A percentile compares a stretch with the other conserved stretches of the same genome.
Evolutionary conservation across 1,140 invertebrate species (phyloP).

Genomic region (Lamellibrachia luymesi): DNA sequence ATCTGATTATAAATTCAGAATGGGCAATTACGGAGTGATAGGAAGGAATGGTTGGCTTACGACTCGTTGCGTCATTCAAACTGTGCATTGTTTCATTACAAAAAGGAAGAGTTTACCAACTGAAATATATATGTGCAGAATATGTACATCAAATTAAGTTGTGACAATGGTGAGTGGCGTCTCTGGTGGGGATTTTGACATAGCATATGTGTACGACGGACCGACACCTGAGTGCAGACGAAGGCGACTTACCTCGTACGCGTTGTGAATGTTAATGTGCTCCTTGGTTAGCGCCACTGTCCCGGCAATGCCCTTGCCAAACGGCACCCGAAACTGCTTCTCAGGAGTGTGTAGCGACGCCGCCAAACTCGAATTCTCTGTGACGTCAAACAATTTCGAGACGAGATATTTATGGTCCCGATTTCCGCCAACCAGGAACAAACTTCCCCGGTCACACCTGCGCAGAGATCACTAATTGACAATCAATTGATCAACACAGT

Average conservation of each 20-base stretch:
- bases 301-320: constrained; percentile 87
- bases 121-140: no score
- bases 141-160: no score
- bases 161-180: no score
- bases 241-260: constrained; percentile 69
- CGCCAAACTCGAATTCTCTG: constrained; percentile 78
- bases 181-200: no score
- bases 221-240: not conserved
- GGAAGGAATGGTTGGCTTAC: no score
- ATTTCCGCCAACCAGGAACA: constrained; percentile 82
- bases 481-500: not conserved
- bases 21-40: no score
- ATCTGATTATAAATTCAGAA: no score
- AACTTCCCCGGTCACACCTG: constrained; percentile 79
- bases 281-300: constrained; percentile 83
- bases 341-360: constrained; percentile 76
- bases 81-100: no score
- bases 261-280: constrained; percentile 86
- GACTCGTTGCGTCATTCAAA: no score
- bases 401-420: constrained; percentile 75
- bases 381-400: constrained; percentile 89
- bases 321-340: constrained; percentile 68
- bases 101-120: no score
- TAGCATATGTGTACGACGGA: not conserved
- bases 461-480: constrained; percentile 40